Base-by-base conservation (phyloP, 2,797 vertebrate species). In the Eulemur rubriventer region DNA sequence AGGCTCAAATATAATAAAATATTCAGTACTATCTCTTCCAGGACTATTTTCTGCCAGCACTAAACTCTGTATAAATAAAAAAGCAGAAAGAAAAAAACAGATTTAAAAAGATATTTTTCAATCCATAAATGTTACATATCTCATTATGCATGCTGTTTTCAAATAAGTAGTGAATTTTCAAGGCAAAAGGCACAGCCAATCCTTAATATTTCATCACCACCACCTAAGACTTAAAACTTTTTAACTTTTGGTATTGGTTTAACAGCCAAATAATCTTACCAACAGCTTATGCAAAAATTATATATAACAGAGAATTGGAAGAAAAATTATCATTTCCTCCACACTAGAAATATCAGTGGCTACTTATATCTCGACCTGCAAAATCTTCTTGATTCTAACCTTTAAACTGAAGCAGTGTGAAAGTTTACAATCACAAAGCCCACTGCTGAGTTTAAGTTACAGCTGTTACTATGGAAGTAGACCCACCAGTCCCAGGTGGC, bases 41-140 rank as follows among this genome's bases (percentile, higher is more conserved):
- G 99, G 99, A 97, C 99, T 99, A 93, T 99, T 99, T 99, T 99
- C 99, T 98, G 99, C 99, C 96, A 99, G 98, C 10, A 99, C 98
- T 93, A 99, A 98, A 91, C 98, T 98, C 99, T 99, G 97, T 75
- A 96, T 95, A 97, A 95, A 94, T 59, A 87, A 98, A 52, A 95
- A 57, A 92, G 0, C 5, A 96, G 38, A 30, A 85, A 82, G 73
- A 43, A 92, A 89, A 93, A 88, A 22, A 41, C 26, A 46, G 22
- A 93, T 46, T 94, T 80, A 52, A 92, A 89, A 94, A 70, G 38
- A 35, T 70, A 94, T 81, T 57, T 87, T 70, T 75, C 59, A 87
- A 80, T 18, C 11, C 50, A 69, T 63, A 65, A 96, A 14, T 84
- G 14, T 70, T 89, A 35, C 5, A 50, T 59, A 43, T 85, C 28